These are phyloP conservation scores for Perizoma flavofasciatum DNA, from an alignment of 2,888 invertebrate species.

Conservation along the genomic window DNA sequence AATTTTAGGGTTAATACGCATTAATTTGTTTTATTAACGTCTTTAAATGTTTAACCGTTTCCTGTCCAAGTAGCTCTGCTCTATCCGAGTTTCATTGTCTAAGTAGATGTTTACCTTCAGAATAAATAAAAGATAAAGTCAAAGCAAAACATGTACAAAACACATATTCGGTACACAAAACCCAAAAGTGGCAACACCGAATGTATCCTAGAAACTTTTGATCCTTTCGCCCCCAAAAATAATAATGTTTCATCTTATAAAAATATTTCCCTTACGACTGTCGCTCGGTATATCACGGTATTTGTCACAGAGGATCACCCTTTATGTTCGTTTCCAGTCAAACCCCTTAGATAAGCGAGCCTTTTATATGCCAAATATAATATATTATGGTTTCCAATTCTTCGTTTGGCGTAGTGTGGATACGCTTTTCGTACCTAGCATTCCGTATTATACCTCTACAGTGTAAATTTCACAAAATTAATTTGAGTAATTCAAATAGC, in stretches of 20 bases:
- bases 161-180: slow-evolving; percentile 35
- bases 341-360: slow-evolving; percentile 84
- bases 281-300: slow-evolving; percentile 83
- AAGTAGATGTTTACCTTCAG: slow-evolving; percentile 11
- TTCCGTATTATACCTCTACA: slow-evolving; percentile 3
- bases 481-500: slow-evolving; percentile 4
- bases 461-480: slow-evolving; percentile 15
- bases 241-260: slow-evolving; percentile 85
- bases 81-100: slow-evolving; percentile 60
- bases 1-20: slow-evolving; percentile 81
- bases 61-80: slow-evolving; percentile 67
- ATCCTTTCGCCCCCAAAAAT: slow-evolving; percentile 80
- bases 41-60: slow-evolving; percentile 77
- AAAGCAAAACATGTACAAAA: slow-evolving; percentile 35
- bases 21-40: slow-evolving; percentile 82
- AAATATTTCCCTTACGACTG: slow-evolving; percentile 83
- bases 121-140: slow-evolving; percentile 11
- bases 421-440: slow-evolving; percentile 34
- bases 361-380: slow-evolving; percentile 85
- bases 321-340: slow-evolving; percentile 84
- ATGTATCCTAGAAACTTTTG: slow-evolving; percentile 75
- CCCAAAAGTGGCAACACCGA: slow-evolving; percentile 56
- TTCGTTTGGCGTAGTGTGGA: slow-evolving; percentile 61
- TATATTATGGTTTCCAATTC: slow-evolving; percentile 83
- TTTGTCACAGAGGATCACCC: slow-evolving; percentile 85